Base-by-base conservation (phyloP, 2,888 invertebrate species). In the Amphipyra berbera region DNA sequence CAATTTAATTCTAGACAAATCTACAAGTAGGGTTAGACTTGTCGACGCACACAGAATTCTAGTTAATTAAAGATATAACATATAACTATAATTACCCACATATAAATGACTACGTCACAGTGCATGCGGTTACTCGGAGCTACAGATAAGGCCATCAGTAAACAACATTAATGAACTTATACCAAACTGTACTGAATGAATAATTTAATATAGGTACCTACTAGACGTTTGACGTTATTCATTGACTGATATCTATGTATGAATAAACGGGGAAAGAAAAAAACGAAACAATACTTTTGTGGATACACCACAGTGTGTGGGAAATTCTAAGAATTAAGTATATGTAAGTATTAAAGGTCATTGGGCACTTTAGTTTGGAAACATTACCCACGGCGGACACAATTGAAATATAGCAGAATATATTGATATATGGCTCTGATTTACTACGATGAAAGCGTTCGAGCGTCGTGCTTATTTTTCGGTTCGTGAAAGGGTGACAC, bases 91-190 rank as follows among this genome's bases (percentile, higher is more conserved):
- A 38, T 55, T 60, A 53, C 30, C 1, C 21, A 56, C 6, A 5
- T 38, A 50, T 68, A 57, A 54, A 57, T 46, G 35, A 7, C 27
- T 44, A 68, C 78, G 78, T 78, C 78, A 79, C 42, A 44, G 48
- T 47, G 37, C 58, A n/a, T 66, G 64, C 59, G 61, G 56, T 68
- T 68, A 44, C 57, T 61, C 40, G 38, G 21, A 27, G 52, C 46
- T 44, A 10, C 41, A 52, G 78, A 79, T 80, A 80, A 76, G 50
- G 46, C 6, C 53, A 49, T 46, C 15, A 41, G 64, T 55, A 66
- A 69, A 69, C 67, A 64, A 70, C 59, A 53, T 53, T 73, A 69
- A 73, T 78, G 60, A 60, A 69, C 49, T 45, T 46, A 57, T 46
- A 52, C 40, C 35, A 44, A 57, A 40, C 21, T 35, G n/a, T 14